A percentile compares a stretch with the other conserved stretches of the same genome.
phyloP scores from a whole-genome alignment of 2,113 vertebrate genomes.

The Thamnaconus septentrionalis region DNA sequence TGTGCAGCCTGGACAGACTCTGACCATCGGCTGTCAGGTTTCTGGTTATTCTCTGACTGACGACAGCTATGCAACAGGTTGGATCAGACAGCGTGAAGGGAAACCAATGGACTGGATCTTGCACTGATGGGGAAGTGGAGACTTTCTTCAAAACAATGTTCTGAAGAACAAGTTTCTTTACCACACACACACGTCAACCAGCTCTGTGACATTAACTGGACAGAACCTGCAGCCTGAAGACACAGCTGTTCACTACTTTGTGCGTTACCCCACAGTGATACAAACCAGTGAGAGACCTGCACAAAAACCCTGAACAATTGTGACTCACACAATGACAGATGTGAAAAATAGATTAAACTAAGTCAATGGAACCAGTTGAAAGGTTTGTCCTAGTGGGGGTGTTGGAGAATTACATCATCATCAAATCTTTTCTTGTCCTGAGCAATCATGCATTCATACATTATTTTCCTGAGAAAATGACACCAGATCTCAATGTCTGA shows the following conservation, averaged over 20 bases:
- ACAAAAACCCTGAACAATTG: constrained; percentile 21
- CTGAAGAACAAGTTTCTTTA: not conserved
- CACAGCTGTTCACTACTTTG: constrained; percentile 54
- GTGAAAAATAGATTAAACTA: too few relatives aligned
- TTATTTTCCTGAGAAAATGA: too few relatives aligned
- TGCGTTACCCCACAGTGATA: constrained; percentile 10
- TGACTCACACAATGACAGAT: not conserved
- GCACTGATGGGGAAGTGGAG: not conserved
- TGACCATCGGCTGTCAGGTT: constrained; percentile 2
- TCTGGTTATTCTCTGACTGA: not conserved
- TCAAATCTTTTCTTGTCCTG: too few relatives aligned
- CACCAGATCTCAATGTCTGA: too few relatives aligned
- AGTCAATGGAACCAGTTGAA: too few relatives aligned
- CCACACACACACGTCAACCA: not conserved
- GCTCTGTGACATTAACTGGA: constrained; percentile 5
- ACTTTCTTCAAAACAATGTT: not conserved
- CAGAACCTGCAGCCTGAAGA: constrained; percentile 43
- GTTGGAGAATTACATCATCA: too few relatives aligned
- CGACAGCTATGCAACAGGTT: constrained; percentile 1
- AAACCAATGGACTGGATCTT: not conserved
- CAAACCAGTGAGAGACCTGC: constrained; percentile 2
- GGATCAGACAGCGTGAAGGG: constrained; percentile 1
- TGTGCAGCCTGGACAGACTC: constrained; percentile 1
- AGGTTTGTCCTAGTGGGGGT: too few relatives aligned
- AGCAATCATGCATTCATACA: too few relatives aligned